Conservation (phyloP, 2,113 vertebrate genomes). For the Rhegmatorhina hoffmannsi region DNA sequence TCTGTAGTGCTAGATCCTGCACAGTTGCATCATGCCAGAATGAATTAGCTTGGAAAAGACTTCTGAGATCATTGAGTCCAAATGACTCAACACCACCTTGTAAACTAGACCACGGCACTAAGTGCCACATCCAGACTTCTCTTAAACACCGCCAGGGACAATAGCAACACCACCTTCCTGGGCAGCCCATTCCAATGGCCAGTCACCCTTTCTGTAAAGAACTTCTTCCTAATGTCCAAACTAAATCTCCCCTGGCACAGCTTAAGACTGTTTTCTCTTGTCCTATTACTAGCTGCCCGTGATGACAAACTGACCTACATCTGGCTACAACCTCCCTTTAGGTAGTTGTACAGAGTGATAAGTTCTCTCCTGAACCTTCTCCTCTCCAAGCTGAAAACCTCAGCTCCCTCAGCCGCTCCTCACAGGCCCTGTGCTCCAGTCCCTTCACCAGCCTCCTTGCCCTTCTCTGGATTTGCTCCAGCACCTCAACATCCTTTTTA, state of each 20-base stretch:
- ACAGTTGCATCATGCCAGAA: not conserved
- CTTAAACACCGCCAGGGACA: not conserved
- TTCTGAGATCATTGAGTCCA: not conserved
- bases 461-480: not conserved
- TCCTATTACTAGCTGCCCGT: not conserved
- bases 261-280: not conserved
- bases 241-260: not conserved
- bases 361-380: not conserved
- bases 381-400: not conserved
- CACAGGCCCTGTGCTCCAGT: not conserved
- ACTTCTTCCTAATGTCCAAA: not conserved
- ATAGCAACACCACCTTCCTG: not conserved
- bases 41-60: not conserved
- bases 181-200: not conserved
- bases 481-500: not conserved
- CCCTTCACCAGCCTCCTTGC: not conserved
- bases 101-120: not conserved
- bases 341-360: not conserved
- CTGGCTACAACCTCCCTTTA: not conserved
- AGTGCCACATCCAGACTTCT: not conserved
- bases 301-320: not conserved
- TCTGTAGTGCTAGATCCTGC: not conserved
- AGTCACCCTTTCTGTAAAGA: not conserved
- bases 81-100: not conserved
- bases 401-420: not conserved